Base-by-base conservation (phyloP, 2,888 invertebrate genomes). In the Laothoe populi region DNA sequence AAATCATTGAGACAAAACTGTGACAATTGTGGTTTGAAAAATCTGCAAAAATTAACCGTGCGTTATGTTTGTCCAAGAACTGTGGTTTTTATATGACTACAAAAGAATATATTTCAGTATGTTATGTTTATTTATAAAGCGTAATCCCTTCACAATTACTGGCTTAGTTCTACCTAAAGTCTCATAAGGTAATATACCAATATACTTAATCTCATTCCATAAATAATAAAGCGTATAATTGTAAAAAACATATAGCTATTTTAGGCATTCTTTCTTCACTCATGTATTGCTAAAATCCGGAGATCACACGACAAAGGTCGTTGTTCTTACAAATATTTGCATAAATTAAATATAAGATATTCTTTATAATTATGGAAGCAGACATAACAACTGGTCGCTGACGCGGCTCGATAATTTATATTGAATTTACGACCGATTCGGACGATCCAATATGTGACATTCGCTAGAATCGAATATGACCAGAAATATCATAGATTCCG, bases 301-400 rank as follows among this genome's bases (percentile, higher is more conserved):
- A 60, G 23, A 40, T 38, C 21, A 21, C 61, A 31, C 19, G 57
- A 40, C 57, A 71, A 35, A 85, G 89, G 85, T 89, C 87, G 79
- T 79, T 81, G 87, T 82, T 80, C 85, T 78, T 72, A 64, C 73
- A 77, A 79, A 80, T 83, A 84, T 88, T 88, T 86, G 81, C 87
- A 88, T 88, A 86, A 71, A 83, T 86, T 86, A 86, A 71, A 73
- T 66, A 64, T 68, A 73, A 70, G 73, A 69, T 72, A 61, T 61
- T 53, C 60, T 49, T 79, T 77, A 77, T 82, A 77, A 80, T 82
- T 75, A 79, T 75, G 77, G 70, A 67, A 71, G 68, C 67, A 53
- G 75, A 79, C 73, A 74, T 70, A 66, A 68, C 69, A 69, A 68
- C 62, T 62, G 61, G 64, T 64, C 64, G 59, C 65, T 68, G 67